phyloP scores from a whole-genome alignment of 53 echinoderm and acorn worm species.

The Crossaster papposus region DNA sequence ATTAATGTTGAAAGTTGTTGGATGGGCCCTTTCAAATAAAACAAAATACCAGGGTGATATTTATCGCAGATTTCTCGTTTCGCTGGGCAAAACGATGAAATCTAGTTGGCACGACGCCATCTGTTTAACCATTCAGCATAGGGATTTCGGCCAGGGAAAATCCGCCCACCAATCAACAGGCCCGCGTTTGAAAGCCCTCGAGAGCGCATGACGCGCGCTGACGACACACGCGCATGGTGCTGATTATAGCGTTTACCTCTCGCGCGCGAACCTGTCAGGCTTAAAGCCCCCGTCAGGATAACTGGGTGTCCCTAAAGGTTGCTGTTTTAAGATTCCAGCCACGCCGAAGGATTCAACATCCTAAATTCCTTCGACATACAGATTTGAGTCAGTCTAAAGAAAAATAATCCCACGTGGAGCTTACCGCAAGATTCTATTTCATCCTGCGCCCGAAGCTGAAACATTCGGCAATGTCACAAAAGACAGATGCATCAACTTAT shows the following conservation, averaged over 20 bases:
- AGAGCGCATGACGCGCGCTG: slow-evolving; percentile 7
- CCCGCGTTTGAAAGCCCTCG: slow-evolving; percentile 9
- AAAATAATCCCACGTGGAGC: neutral
- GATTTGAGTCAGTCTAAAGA: neutral
- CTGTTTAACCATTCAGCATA: neutral
- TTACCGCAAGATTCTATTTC: neutral
- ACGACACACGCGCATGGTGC: neutral
- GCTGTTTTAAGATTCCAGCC: neutral
- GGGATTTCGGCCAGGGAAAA: neutral
- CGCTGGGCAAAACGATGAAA: neutral
- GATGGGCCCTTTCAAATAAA: neutral
- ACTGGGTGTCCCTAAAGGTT: neutral
- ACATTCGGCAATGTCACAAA: neutral
- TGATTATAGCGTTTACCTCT: neutral
- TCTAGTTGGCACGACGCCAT: neutral
- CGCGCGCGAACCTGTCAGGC: neutral
- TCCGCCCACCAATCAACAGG: slow-evolving; percentile 2
- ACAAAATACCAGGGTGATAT: neutral
- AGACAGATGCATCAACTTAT: too few species aligned
- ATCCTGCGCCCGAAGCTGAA: neutral
- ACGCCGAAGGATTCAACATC: neutral
- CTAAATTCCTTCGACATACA: neutral
- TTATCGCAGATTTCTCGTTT: neutral
- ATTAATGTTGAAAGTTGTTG: too few species aligned
- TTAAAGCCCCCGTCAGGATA: slow-evolving; percentile 5